phyloP scores from a whole-genome alignment of 1,140 invertebrate genomes.

The Teleogryllus occipitalis region DNA sequence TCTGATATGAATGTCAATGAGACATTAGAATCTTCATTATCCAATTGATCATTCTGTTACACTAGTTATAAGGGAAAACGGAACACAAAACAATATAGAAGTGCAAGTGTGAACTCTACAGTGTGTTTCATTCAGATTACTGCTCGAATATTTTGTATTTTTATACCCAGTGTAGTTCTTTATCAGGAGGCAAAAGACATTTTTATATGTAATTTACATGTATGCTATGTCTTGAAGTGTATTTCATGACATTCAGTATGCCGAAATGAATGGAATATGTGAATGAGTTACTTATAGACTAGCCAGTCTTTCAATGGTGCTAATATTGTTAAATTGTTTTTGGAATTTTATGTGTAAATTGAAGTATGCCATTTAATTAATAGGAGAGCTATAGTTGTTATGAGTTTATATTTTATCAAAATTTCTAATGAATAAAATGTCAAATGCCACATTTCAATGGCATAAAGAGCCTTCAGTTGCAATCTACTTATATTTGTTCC shows the following conservation, averaged over 20 bases:
- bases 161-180: background rate
- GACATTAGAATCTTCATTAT: constrained; percentile 22
- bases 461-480: no score
- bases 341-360: background rate
- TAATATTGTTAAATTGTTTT: background rate
- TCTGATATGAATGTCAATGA: constrained; percentile 32
- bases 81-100: background rate
- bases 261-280: background rate
- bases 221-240: background rate
- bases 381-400: background rate
- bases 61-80: background rate
- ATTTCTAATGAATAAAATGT: background rate
- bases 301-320: background rate
- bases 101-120: no score
- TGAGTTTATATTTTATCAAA: background rate
- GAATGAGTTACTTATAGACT: background rate
- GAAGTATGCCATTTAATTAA: background rate
- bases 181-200: background rate
- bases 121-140: background rate
- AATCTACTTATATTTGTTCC: background rate
- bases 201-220: background rate
- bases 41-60: constrained; percentile 14
- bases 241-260: background rate
- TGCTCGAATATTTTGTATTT: background rate
- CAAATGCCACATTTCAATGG: no score